These are phyloP conservation scores for Colinus virginianus DNA, from an alignment of 2,113 vertebrate species.

Conservation along the genomic window DNA sequence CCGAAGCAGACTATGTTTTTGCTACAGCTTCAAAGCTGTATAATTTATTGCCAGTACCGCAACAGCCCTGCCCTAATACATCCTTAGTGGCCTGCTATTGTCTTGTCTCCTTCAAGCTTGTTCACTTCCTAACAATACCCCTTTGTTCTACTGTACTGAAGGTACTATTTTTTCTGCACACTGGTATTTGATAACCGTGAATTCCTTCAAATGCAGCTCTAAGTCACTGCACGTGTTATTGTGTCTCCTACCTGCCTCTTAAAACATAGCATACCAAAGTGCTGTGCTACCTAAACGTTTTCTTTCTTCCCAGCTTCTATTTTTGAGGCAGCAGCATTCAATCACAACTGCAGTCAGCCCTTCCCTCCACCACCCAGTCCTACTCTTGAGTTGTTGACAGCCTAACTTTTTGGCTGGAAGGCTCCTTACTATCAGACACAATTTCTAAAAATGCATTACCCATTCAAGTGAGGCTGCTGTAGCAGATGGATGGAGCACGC, in stretches of 20 bases:
- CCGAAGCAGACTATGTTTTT: constrained; percentile 78
- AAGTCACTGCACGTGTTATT: constrained; percentile 46
- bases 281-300: constrained; percentile 70
- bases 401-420: constrained; percentile 74
- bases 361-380: constrained; percentile 48
- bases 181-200: constrained; percentile 61
- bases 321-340: constrained; percentile 66
- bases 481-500: constrained; percentile 59
- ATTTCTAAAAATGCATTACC: constrained; percentile 71
- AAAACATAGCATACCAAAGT: constrained; percentile 77
- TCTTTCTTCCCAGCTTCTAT: constrained; percentile 21
- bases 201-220: constrained; percentile 66
- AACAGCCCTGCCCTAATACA: constrained; percentile 70
- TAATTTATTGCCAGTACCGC: constrained; percentile 84
- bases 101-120: constrained; percentile 65
- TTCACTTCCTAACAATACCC: constrained; percentile 60
- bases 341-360: constrained; percentile 56
- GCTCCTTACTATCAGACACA: constrained; percentile 67
- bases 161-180: constrained; percentile 59
- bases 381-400: constrained; percentile 57
- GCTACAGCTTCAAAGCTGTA: constrained; percentile 79
- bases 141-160: constrained; percentile 65
- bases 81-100: constrained; percentile 60
- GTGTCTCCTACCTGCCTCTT: constrained; percentile 67
- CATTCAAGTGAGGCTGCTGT: constrained; percentile 72